A percentile compares a stretch with the other conserved stretches of the same genome.
Conservation (phyloP, 2,888 invertebrate species). For the Drosophila villosipedis region DNA sequence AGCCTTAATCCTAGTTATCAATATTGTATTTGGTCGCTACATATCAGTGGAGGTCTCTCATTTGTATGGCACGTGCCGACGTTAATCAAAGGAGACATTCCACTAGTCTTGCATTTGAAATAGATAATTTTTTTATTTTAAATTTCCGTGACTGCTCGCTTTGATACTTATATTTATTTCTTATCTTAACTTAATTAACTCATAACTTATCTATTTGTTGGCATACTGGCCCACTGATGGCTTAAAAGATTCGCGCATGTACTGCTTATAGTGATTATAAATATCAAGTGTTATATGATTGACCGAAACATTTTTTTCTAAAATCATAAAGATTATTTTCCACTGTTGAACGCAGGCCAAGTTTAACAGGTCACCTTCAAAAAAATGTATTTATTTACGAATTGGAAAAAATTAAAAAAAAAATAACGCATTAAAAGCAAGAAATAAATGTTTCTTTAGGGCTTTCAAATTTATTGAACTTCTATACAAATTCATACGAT, state of each 20-base stretch:
- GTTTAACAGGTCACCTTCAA: constrained; percentile 6
- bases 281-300: constrained; percentile 7
- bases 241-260: not conserved
- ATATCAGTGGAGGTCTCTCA: constrained; percentile 18
- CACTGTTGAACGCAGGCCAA: not conserved
- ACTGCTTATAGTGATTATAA: not conserved
- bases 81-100: constrained; percentile 24
- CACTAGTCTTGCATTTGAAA: constrained; percentile 19
- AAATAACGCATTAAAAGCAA: not conserved
- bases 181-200: constrained; percentile 18
- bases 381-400: not conserved
- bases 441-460: not conserved
- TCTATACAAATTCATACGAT: not conserved
- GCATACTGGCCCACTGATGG: constrained; percentile 2
- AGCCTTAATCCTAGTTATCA: not conserved
- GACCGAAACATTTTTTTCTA: constrained; percentile 5
- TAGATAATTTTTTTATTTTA: constrained; percentile 24
- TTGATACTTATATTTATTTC: not conserved
- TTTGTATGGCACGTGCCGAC: constrained; percentile 35
- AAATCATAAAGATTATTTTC: constrained; percentile 3
- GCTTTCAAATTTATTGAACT: not conserved
- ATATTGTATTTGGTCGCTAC: constrained; percentile 5
- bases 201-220: constrained; percentile 23
- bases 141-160: constrained; percentile 1
- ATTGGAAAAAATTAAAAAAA: not conserved